Evolutionary conservation across 2,888 invertebrate genomes (phyloP), one percentile per base, ranked within the genome.

Genomic region (Drosophila siamana): DNA sequence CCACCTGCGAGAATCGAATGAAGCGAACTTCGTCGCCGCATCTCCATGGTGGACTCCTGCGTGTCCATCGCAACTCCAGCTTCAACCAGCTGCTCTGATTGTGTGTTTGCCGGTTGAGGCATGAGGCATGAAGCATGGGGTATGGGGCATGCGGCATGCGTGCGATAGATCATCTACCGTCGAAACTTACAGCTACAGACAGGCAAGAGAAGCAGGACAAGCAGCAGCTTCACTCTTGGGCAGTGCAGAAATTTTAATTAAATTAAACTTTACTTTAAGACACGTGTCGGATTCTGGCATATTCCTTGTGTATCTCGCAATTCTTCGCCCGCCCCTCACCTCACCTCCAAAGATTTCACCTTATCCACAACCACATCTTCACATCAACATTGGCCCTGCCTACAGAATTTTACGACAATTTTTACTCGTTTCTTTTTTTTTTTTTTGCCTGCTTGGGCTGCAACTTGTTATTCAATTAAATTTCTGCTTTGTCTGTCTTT

Each of bases 201-300:
- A 48, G 38, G 15, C 40, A 52, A 16, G n/a, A 54, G 41, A 19
- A 4, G 41, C 28, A 28, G 2, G 9, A 24, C 24, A 38, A 36
- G 16, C 41, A 11, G 33, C n/a, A 11, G 4, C 33, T 47, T 16
- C 57, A 48, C 62, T 24, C 54, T 13, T 67, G 46, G 41, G 8
- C 67, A 68, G 48, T 84, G 87, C 80, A 77, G 69, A 77, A 69
- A 86, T 86, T 89, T 88, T 85, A 89, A 85, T 85, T 89, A 86
- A 85, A 85, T 85, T 85, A 89, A 85, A 86, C 62, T 86, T 89
- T 89, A 71, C 80, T 83, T 66, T 85, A 67, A 78, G 86, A 85
- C 89, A 84, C 84, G 83, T 89, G 84, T 89, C 73, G 69, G 82
- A 51, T 54, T 64, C 60, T 63, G 52, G 61, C 55, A 59, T 69